Evolutionary conservation across 2,888 invertebrate genomes (phyloP).

Genomic region (Ichneumoninae sp.): DNA sequence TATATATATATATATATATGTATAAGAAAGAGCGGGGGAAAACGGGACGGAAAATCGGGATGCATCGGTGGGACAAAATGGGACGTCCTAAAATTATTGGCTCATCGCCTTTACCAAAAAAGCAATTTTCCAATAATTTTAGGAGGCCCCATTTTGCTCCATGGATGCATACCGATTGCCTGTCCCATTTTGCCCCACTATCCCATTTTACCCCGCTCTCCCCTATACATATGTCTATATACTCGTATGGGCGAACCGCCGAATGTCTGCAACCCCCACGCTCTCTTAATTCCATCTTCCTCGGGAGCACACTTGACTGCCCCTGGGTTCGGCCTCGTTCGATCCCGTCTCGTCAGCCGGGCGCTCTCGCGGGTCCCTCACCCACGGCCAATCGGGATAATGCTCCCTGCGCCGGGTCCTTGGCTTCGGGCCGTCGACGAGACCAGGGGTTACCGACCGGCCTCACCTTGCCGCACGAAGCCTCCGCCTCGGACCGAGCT

Average conservation of each 20-base stretch:
- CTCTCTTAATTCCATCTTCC: slow-evolving; percentile 9
- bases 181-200: too few relatives aligned
- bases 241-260: not conserved
- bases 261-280: slow-evolving; percentile 27
- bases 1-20: too few relatives aligned
- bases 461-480: slow-evolving; percentile 35
- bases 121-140: too few relatives aligned
- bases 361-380: slow-evolving; percentile 60
- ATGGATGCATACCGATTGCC: too few relatives aligned
- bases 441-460: slow-evolving; percentile 64
- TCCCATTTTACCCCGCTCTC: too few relatives aligned
- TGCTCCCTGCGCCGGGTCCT: slow-evolving; percentile 67
- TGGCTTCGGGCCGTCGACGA: slow-evolving; percentile 65
- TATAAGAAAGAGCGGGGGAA: too few relatives aligned
- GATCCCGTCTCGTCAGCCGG: slow-evolving; percentile 57
- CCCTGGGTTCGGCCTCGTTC: slow-evolving; percentile 62
- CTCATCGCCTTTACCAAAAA: too few relatives aligned
- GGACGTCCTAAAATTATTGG: too few relatives aligned
- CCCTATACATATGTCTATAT: too few relatives aligned
- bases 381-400: slow-evolving; percentile 65
- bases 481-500: slow-evolving; percentile 2
- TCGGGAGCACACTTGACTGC: slow-evolving; percentile 19
- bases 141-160: too few relatives aligned
- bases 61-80: too few relatives aligned
- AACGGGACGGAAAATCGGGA: too few relatives aligned